Conservation (phyloP, 2,113 vertebrate genomes). For the Microtus ochrogaster region DNA sequence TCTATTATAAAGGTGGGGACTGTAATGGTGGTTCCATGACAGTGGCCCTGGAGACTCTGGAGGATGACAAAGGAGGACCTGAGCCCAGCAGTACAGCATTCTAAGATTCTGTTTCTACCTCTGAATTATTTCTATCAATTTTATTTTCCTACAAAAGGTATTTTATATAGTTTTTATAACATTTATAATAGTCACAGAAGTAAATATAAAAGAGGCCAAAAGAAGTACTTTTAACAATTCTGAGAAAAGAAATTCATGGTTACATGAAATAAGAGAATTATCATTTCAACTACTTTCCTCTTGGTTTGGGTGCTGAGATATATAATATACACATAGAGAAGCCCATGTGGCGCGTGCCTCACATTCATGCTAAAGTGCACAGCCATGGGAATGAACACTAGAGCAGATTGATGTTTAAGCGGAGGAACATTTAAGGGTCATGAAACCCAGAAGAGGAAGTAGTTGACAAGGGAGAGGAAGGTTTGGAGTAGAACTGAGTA, state of each 20-base stretch:
- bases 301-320: not conserved
- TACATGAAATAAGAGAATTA: not conserved
- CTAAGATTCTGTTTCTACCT: not conserved
- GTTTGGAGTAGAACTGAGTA: not conserved
- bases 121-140: not conserved
- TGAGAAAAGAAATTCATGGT: conserved; percentile 28
- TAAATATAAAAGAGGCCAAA: conserved; percentile 10
- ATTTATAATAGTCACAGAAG: conserved; percentile 40
- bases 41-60: no score
- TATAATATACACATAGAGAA: not conserved
- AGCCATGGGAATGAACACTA: not conserved
- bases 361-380: not conserved
- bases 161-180: not conserved
- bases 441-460: not conserved
- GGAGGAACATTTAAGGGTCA: not conserved
- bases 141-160: not conserved
- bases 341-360: not conserved
- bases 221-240: not conserved
- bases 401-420: not conserved
- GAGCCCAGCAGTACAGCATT: not conserved
- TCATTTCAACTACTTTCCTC: not conserved
- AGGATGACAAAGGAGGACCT: not conserved
- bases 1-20: not conserved
- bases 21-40: not conserved
- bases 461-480: not conserved